Conservation (phyloP, 2,888 invertebrate genomes). For the Tinea pellionella region DNA sequence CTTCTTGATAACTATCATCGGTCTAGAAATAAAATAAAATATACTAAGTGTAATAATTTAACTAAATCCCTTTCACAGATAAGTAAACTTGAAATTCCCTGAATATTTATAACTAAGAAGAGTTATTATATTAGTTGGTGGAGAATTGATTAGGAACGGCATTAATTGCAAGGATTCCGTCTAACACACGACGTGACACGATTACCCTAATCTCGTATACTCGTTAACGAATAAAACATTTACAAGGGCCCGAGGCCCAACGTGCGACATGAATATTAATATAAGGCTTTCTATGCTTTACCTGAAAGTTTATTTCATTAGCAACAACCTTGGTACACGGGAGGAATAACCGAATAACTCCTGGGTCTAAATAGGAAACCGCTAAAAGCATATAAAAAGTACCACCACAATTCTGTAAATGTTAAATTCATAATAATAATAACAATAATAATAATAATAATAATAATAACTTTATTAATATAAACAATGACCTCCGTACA, state of each 20-base stretch:
- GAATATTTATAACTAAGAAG: conserved; percentile 8
- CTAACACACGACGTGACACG: conserved; percentile 56
- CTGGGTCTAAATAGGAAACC: background rate
- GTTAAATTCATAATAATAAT: no score
- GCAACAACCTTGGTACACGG: conserved; percentile 25
- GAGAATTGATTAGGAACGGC: conserved; percentile 27
- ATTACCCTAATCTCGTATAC: conserved; percentile 57
- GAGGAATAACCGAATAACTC: background rate
- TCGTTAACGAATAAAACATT: conserved; percentile 69
- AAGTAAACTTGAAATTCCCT: background rate
- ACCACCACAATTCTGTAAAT: no score
- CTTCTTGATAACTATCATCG: no score
- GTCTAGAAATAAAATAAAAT: no score
- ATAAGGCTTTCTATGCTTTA: conserved; percentile 42
- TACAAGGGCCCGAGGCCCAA: conserved; percentile 45
- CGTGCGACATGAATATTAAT: conserved; percentile 65
- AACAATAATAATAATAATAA: no score
- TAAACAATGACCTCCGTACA: no score
- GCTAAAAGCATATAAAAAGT: no score
- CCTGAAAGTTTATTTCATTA: conserved; percentile 66
- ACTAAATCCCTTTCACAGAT: no score
- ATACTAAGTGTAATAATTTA: no score
- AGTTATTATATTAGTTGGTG: conserved; percentile 10
- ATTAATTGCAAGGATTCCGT: conserved; percentile 50
- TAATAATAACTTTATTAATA: no score